Percentiles rank a stretch among this genome's conserved stretches.
Conservation (phyloP, 2,113 vertebrate genomes). For the Phaetusa simplex region DNA sequence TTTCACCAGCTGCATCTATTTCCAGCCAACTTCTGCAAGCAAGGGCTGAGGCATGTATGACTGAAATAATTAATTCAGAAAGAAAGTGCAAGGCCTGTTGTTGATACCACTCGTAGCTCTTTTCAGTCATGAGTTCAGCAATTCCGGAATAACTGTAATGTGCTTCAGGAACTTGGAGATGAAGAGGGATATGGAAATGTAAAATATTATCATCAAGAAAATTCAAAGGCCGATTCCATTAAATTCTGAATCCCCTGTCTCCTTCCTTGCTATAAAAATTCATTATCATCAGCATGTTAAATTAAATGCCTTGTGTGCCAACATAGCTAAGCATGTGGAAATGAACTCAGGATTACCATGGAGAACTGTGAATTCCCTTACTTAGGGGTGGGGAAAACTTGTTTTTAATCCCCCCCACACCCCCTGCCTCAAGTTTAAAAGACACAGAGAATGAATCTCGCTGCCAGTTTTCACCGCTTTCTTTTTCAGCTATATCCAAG, state of each 20-base stretch:
- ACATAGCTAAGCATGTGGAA: neutral
- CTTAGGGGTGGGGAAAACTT: neutral
- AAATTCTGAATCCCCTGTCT: neutral
- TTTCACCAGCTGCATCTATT: neutral
- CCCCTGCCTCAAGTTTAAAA: neutral
- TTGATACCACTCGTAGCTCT: neutral
- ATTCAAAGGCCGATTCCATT: neutral
- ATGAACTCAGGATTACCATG: neutral
- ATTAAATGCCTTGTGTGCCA: neutral
- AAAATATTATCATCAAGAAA: constrained; percentile 1
- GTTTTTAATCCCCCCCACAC: neutral
- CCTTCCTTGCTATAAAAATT: neutral
- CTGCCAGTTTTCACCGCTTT: neutral
- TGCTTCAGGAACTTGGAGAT: neutral
- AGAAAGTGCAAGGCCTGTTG: neutral
- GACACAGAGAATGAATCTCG: neutral
- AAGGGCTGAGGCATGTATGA: neutral
- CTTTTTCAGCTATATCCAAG: neutral
- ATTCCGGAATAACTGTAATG: neutral
- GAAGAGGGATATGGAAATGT: neutral
- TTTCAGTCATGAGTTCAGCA: neutral
- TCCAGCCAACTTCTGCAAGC: neutral
- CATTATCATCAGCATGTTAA: neutral
- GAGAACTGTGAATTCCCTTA: neutral
- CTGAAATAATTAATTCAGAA: neutral